Evolutionary conservation across 2,113 vertebrate species (phyloP).

Genomic region (Loxodonta africana): DNA sequence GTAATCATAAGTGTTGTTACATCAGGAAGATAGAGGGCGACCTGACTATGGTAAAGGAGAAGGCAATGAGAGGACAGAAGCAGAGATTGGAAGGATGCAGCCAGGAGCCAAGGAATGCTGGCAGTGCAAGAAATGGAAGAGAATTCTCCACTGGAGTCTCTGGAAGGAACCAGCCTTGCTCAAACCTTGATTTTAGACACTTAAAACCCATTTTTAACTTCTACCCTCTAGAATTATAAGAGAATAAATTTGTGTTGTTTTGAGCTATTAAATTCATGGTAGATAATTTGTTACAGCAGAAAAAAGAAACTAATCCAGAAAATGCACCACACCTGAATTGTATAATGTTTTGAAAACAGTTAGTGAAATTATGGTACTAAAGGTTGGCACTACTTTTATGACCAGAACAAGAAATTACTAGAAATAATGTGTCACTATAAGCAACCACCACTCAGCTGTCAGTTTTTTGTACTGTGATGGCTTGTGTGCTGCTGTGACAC

Average conservation of each 20-base stretch:
- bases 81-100: too few species aligned
- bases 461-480: too few species aligned
- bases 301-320: too few species aligned
- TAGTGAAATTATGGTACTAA: neutral
- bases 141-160: too few species aligned
- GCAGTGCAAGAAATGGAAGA: too few species aligned
- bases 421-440: neutral
- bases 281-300: too few species aligned
- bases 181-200: neutral
- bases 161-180: neutral
- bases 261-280: too few species aligned
- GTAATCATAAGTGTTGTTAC: neutral
- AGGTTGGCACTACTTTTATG: neutral
- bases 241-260: neutral
- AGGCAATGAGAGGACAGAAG: neutral
- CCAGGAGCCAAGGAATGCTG: too few species aligned
- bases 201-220: neutral
- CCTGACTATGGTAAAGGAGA: neutral
- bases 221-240: neutral
- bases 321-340: rapidly evolving
- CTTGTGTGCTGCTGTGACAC: too few species aligned
- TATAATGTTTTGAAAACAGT: neutral
- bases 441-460: too few species aligned
- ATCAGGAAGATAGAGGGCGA: neutral
- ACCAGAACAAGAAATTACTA: neutral